Conservation (phyloP, 2,888 invertebrate species). For the Cetonia aurata region DNA sequence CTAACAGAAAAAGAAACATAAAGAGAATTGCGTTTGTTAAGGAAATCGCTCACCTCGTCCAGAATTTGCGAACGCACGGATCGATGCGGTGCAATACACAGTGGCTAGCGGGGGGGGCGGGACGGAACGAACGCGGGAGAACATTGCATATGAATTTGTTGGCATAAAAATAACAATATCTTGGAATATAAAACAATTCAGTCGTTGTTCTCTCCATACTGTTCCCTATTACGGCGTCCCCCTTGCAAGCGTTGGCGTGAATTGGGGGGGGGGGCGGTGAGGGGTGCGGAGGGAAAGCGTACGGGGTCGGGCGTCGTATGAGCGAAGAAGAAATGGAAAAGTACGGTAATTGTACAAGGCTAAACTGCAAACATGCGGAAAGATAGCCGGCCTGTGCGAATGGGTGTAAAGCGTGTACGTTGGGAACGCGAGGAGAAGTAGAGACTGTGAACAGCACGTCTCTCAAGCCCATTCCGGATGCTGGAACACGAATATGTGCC, state of each 20-base stretch:
- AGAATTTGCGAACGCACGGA: neutral
- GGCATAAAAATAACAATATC: conserved; percentile 61
- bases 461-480: conserved; percentile 57
- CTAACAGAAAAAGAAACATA: conserved; percentile 2
- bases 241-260: too few relatives aligned
- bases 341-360: conserved; percentile 57
- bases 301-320: too few relatives aligned
- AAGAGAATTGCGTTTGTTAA: conserved; percentile 11
- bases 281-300: too few relatives aligned
- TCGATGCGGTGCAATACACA: neutral
- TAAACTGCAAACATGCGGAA: conserved; percentile 57
- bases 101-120: neutral
- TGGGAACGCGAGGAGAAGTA: conserved; percentile 46
- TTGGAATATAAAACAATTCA: conserved; percentile 59
- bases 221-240: conserved; percentile 49
- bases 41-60: neutral
- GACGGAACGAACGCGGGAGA: neutral
- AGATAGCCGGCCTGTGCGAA: conserved; percentile 49
- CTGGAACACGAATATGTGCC: conserved; percentile 59
- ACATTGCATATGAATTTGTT: conserved; percentile 58
- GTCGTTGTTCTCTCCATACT: conserved; percentile 53
- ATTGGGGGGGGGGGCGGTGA: too few relatives aligned
- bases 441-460: conserved; percentile 56
- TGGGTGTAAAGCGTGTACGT: conserved; percentile 39
- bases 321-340: conserved; percentile 57